Conservation (phyloP, 1,140 invertebrate species). For the Cecropterus lyciades region DNA sequence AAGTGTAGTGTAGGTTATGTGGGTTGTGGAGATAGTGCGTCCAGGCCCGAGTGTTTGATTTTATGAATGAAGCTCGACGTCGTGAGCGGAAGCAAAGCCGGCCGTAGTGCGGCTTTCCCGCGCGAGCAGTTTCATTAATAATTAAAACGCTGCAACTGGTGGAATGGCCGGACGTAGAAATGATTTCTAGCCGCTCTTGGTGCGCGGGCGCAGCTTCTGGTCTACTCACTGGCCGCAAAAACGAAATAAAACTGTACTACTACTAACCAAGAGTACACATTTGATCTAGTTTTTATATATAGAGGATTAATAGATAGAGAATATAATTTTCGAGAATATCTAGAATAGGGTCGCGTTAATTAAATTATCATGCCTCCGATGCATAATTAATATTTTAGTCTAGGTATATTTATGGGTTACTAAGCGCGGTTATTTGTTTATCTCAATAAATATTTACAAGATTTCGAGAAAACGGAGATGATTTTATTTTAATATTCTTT, state of each 20-base stretch:
- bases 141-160: conserved; percentile 77
- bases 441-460: conserved; percentile 26
- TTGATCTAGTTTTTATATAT: conserved; percentile 27
- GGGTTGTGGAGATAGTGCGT: conserved; percentile 47
- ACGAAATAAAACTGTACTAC: conserved; percentile 10
- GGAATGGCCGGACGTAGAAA: conserved; percentile 78
- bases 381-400: neutral
- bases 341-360: too few relatives aligned
- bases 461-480: conserved; percentile 24
- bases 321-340: neutral
- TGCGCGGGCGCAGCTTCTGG: conserved; percentile 46
- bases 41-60: conserved; percentile 48
- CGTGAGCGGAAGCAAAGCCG: conserved; percentile 77
- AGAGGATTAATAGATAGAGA: too few relatives aligned
- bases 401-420: neutral
- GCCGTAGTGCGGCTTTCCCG: conserved; percentile 81
- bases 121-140: conserved; percentile 81
- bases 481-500: conserved; percentile 33
- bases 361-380: neutral
- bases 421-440: conserved; percentile 8
- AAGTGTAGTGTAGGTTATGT: conserved; percentile 45
- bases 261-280: conserved; percentile 4
- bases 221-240: conserved; percentile 36
- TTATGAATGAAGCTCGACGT: conserved; percentile 82
- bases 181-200: conserved; percentile 74